Base-by-base conservation (phyloP, 2,797 vertebrate species). In the Acrocephalus scirpaceus region DNA sequence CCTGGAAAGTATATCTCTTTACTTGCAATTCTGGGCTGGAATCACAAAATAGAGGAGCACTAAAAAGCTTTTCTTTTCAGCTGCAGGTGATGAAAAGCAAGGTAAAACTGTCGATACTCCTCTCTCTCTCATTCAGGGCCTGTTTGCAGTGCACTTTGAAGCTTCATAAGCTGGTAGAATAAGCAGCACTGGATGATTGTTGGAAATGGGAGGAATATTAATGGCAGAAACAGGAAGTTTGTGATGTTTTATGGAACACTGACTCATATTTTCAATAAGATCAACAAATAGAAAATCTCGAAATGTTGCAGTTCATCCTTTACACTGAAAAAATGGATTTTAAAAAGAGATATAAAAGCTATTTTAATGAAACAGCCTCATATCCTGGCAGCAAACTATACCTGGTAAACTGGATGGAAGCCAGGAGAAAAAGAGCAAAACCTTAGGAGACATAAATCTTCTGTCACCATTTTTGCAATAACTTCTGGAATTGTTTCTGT, bases 401-500 rank as follows among this genome's bases (percentile, higher is more conserved):
- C 89, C 78, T 92, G 72, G 45, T 57, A 78, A 80, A 74, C 32
- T 82, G 93, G 81, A 82, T 30, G 38, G 65, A 92, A 87, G 72
- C 58, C 91, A 91, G 58, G 61, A 90, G 72, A 29, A 60, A 77
- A 86, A 79, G 69, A 74, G 29, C 16, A 82, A 91, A 94, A 90
- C 18, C 44, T 71, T n/a, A 69, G 61, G 82, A 66, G 65, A 78
- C 82, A 95, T 92, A 96, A 95, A 94, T 92, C 87, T 84, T 27
- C 88, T 75, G 71, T 65, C 78, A 90, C 67, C 8, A 5, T 78
- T 88, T 92, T 72, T 87, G 79, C 72, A 95, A 67, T 91, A 94
- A 67, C 67, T 87, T 69, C 66, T 96, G 54, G 90, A 95, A 91
- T 93, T 90, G 72, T 94, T 95, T 94, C 92, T 96, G 91, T 92